Percentiles rank a stretch among this genome's conserved stretches.
Evolutionary conservation across 2,888 invertebrate species (phyloP).

Genomic region (Flexamia atlantica): DNA sequence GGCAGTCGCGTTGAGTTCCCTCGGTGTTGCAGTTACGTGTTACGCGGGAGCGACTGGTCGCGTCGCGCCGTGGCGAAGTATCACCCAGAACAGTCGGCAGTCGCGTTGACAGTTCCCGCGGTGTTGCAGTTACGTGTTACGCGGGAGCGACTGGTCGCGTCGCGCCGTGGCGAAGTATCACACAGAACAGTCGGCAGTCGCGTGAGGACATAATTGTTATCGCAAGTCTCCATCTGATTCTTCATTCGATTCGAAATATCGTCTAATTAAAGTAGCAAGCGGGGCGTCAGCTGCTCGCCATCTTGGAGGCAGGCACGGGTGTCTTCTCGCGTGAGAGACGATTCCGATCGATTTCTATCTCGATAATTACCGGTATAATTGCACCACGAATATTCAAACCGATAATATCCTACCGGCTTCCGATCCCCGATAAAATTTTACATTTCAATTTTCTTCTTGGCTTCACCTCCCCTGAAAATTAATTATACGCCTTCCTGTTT

Average conservation of each 20-base stretch:
- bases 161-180: too few relatives aligned
- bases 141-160: too few relatives aligned
- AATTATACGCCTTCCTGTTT: constrained; percentile 57
- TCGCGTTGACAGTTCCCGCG: too few relatives aligned
- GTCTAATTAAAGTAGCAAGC: constrained; percentile 46
- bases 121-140: too few relatives aligned
- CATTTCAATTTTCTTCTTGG: constrained; percentile 62
- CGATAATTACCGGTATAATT: constrained; percentile 57
- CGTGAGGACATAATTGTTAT: constrained; percentile 55
- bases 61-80: too few relatives aligned
- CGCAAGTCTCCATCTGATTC: constrained; percentile 51
- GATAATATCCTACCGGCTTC: constrained; percentile 31
- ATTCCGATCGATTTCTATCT: constrained; percentile 59
- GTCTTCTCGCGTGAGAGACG: constrained; percentile 55
- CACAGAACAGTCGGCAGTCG: too few relatives aligned
- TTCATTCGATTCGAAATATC: constrained; percentile 51
- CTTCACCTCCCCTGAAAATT: constrained; percentile 54
- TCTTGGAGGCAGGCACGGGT: constrained; percentile 52
- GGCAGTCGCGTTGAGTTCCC: too few relatives aligned
- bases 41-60: too few relatives aligned
- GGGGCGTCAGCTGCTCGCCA: constrained; percentile 53
- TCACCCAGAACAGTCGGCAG: too few relatives aligned
- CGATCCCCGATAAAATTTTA: constrained; percentile 60
- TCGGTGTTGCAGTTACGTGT: too few relatives aligned
- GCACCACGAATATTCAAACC: constrained; percentile 57